Conservation (phyloP, 2,113 vertebrate species). For the Procapra przewalskii region DNA sequence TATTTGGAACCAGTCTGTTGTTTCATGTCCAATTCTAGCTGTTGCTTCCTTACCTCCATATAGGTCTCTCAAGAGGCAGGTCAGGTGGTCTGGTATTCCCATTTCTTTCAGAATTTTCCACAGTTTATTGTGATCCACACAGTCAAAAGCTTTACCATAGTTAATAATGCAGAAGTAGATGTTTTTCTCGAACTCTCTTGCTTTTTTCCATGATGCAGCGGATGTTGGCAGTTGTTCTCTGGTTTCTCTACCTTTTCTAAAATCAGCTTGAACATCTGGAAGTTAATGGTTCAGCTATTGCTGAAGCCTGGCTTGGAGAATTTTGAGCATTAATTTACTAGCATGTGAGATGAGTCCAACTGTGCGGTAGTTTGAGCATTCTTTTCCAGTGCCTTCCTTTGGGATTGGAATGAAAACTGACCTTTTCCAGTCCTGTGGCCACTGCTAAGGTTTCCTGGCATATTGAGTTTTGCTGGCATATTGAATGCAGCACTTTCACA, state of each 20-base stretch:
- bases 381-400: not conserved
- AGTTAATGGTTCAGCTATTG: fast-evolving
- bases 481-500: not conserved
- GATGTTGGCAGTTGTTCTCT: not conserved
- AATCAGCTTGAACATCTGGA: not conserved
- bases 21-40: no score
- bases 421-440: not conserved
- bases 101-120: no score
- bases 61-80: no score
- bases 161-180: no score
- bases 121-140: no score
- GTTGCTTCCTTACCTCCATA: no score
- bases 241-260: not conserved
- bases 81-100: no score
- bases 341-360: fast-evolving
- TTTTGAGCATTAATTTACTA: not conserved
- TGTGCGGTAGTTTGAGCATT: not conserved
- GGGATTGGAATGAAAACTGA: not conserved
- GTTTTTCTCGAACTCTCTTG: no score
- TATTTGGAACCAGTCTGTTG: not conserved
- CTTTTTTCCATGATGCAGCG: no score
- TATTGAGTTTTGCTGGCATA: not conserved
- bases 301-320: not conserved
- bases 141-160: no score
- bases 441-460: not conserved